phyloP scores from a whole-genome alignment of 37 sponge, comb jelly and placozoan genomes.

The Chondrosia reniformis region DNA sequence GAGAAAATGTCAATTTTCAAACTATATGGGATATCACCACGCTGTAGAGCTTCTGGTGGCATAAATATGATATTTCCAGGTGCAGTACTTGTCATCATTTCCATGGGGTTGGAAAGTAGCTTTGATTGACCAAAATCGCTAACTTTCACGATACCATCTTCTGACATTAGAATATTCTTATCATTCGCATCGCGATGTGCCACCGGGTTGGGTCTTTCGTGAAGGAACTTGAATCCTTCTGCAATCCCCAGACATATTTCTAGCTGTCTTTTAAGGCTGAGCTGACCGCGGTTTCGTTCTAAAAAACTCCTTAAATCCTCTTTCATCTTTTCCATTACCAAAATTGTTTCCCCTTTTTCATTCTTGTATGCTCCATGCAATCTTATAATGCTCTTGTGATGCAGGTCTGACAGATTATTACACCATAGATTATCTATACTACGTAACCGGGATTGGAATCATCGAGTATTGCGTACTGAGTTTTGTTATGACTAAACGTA shows the following conservation, averaged over 20 bases:
- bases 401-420: background rate
- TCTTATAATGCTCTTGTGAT: background rate
- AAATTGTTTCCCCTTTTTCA: background rate
- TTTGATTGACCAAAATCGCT: constrained; percentile 40
- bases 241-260: background rate
- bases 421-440: constrained; percentile 52
- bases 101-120: constrained; percentile 10
- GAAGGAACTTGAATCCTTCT: background rate
- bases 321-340: background rate
- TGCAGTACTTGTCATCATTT: background rate
- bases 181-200: background rate
- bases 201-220: background rate
- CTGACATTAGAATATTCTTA: constrained; percentile 42
- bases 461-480: constrained; percentile 33
- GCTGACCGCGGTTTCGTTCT: background rate
- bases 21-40: background rate
- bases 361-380: background rate
- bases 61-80: background rate
- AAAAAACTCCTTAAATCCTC: background rate
- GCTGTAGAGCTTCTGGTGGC: background rate
- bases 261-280: background rate
- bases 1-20: background rate
- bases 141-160: constrained; percentile 24
- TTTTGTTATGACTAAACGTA: constrained; percentile 16
- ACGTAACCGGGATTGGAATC: too few relatives aligned